phyloP scores from a whole-genome alignment of 2,113 vertebrate species.

The Condylura cristata region DNA sequence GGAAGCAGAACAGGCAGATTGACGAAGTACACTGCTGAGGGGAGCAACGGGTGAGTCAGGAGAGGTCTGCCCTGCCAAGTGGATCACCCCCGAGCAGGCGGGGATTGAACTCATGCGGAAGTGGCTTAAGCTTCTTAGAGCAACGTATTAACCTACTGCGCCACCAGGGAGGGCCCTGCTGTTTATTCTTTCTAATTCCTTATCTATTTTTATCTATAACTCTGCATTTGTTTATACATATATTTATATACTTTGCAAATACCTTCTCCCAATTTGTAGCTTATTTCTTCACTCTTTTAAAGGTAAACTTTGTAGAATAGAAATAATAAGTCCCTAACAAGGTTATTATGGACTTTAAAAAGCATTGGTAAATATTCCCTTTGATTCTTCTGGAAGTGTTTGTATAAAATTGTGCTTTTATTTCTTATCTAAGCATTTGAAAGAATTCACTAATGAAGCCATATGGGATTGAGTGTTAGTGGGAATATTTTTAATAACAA shows the following conservation, averaged over 20 bases:
- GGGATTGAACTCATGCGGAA: too few relatives aligned
- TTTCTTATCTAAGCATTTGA: neutral
- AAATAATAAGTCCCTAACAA: neutral
- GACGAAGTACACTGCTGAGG: too few relatives aligned
- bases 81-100: too few relatives aligned
- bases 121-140: too few relatives aligned
- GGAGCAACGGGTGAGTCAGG: too few relatives aligned
- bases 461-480: neutral
- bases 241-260: neutral
- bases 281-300: neutral
- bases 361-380: neutral
- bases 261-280: neutral
- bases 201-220: neutral
- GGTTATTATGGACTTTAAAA: neutral
- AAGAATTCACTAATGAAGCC: neutral
- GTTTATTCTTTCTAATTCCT: neutral
- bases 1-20: too few relatives aligned
- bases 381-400: neutral
- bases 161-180: too few relatives aligned
- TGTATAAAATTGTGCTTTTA: neutral
- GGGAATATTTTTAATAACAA: constrained; percentile 16
- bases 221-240: neutral
- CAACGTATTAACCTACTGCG: too few relatives aligned
- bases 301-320: neutral
- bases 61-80: too few relatives aligned